Evolutionary conservation across 2,797 vertebrate species (phyloP).

Genomic region (Podarcis siculus): DNA sequence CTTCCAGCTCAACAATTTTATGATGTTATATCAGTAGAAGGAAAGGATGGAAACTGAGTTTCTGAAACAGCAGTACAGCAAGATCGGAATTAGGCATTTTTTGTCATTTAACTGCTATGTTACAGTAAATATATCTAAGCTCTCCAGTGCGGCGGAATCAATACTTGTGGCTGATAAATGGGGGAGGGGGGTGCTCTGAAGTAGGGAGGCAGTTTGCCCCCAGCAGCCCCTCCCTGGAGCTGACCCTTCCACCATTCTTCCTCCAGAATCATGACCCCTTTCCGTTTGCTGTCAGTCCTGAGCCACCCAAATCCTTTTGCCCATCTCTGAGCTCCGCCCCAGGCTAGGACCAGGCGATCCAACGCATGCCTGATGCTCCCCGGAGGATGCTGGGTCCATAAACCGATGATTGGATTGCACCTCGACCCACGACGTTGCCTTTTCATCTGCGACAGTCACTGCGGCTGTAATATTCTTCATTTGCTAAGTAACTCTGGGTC

Average conservation of each 20-base stretch:
- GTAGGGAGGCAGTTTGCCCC: neutral
- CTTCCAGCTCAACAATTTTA: too few relatives aligned
- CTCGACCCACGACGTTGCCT: rapidly evolving
- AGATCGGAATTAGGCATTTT: too few relatives aligned
- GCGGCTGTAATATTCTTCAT: neutral
- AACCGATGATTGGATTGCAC: neutral
- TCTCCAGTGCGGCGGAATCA: neutral
- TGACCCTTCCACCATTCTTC: neutral
- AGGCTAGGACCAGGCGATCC: neutral
- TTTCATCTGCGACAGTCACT: rapidly evolving
- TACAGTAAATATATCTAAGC: too few relatives aligned
- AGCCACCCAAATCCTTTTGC: neutral
- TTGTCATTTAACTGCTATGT: neutral
- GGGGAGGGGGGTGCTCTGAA: neutral
- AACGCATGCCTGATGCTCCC: neutral
- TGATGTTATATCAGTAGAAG: too few relatives aligned
- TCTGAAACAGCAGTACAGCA: too few relatives aligned
- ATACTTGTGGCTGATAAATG: neutral
- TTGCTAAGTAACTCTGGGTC: neutral
- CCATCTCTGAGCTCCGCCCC: neutral
- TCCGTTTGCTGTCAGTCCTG: too few relatives aligned
- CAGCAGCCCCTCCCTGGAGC: neutral
- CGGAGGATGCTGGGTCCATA: neutral
- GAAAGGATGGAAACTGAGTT: too few relatives aligned
- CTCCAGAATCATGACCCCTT: neutral